Evolutionary conservation across 2,888 invertebrate genomes (phyloP), one percentile per base, ranked within the genome.

Genomic region (Habroteleia sp.): DNA sequence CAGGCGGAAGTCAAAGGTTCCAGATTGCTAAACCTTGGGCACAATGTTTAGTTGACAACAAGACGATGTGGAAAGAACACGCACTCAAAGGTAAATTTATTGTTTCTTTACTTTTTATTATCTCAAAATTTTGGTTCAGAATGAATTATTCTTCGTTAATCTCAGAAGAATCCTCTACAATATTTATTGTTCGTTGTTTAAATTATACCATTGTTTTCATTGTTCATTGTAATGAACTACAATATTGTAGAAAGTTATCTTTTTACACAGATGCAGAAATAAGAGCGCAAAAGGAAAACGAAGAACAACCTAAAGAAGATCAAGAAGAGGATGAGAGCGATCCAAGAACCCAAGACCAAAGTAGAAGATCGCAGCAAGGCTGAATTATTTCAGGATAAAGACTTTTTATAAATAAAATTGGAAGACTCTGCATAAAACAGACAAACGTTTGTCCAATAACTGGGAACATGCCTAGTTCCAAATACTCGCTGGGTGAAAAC

Each of bases 41-140:
- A 29, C 89, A 91, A 16, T 95, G 94, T 87, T 92, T 96, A 48
- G 90, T 90, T 33, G 93, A 94, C 80, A 96, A 96, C 89, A 96
- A 95, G 89, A 91, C 91, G 80, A 93, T 93, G 82, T 96, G 96
- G 96, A 94, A 94, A 84, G 94, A 94, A 78, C 94, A 94, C 88
- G 94, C 94, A 60, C 90, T 93, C 46, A 92, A 92, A 91, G 94
- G 65, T 73, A 48, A 50, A 37, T 41, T 63, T 27, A 23, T 56
- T 44, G 13, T 27, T n/a, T 2, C 4, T 27, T 42, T 16, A n/a
- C 29, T 14, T 25, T 14, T 11, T 42, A n/a, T 20, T 31, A 6
- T 31, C 29, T 56, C 29, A 31, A 13, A 3, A 5, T 13, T 3
- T 3, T n/a, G n/a, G n/a, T n/a, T n/a, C n/a, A n/a, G n/a, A n/a